These are phyloP conservation scores for Saxicola maurus DNA, from an alignment of 2,797 vertebrate species.

Conservation along the genomic window DNA sequence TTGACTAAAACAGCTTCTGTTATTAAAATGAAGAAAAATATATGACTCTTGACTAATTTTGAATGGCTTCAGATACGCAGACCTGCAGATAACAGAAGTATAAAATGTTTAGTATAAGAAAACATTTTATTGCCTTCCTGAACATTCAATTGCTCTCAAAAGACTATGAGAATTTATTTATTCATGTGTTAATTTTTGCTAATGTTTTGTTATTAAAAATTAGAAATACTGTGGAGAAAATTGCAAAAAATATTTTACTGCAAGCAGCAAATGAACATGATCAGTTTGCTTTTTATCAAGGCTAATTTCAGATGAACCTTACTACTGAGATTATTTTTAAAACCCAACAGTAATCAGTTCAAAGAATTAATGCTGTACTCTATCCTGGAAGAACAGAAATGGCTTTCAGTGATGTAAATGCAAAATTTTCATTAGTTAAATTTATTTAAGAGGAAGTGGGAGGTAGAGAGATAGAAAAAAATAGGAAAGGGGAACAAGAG, in stretches of 20 bases:
- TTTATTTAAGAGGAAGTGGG: neutral
- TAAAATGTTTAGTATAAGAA: neutral
- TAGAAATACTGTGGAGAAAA: neutral
- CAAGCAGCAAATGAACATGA: neutral
- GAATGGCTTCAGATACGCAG: neutral
- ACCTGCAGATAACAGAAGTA: neutral
- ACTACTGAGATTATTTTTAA: neutral
- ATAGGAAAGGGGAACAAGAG: neutral
- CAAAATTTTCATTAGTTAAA: neutral
- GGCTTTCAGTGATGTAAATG: neutral
- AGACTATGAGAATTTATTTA: neutral
- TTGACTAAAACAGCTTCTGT: neutral
- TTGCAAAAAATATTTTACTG: neutral
- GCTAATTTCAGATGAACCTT: neutral
- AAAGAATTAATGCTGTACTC: neutral
- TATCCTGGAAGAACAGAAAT: neutral
- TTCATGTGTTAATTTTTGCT: neutral
- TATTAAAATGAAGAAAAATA: neutral
- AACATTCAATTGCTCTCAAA: neutral
- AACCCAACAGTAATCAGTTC: neutral
- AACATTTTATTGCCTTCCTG: neutral
- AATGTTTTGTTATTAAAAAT: neutral
- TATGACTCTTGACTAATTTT: neutral
- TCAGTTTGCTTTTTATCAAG: neutral
- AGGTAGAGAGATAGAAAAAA: neutral